phyloP scores from a whole-genome alignment of 2,113 vertebrate genomes.

The Gallinago jamesoni region DNA sequence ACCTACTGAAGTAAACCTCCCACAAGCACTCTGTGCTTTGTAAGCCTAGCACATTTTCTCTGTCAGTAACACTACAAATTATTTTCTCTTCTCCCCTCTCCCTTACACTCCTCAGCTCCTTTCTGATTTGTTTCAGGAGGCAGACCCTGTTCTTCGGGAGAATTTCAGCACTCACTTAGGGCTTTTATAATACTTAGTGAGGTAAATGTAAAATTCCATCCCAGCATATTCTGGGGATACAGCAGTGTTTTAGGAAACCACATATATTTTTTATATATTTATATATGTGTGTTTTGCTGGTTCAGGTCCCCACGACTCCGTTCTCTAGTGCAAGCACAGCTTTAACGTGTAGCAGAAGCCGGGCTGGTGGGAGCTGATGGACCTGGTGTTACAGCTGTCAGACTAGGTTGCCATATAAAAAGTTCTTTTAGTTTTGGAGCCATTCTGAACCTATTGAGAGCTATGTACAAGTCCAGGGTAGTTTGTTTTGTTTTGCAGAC shows the following conservation, averaged over 20 bases:
- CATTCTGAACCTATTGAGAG: background rate
- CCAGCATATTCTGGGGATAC: background rate
- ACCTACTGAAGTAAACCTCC: background rate
- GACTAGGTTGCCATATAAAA: background rate
- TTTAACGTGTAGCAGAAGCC: background rate
- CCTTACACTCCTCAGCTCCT: background rate
- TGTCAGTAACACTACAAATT: background rate
- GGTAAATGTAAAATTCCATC: background rate
- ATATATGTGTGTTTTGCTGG: background rate
- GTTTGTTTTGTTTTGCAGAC: background rate
- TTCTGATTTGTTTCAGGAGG: background rate
- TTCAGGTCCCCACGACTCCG: background rate
- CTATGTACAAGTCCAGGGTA: background rate
- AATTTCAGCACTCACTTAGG: background rate
- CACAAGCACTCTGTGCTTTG: background rate
- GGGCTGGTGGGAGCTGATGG: background rate
- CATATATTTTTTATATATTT: background rate
- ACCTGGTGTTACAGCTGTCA: background rate
- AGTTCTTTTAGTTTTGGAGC: background rate
- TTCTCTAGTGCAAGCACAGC: background rate
- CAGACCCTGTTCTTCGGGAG: background rate
- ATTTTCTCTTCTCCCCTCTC: background rate
- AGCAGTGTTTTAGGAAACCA: background rate
- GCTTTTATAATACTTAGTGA: background rate
- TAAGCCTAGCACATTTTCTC: background rate